Conservation (phyloP, 1,140 invertebrate species). For the Leptopilina clavipes region DNA sequence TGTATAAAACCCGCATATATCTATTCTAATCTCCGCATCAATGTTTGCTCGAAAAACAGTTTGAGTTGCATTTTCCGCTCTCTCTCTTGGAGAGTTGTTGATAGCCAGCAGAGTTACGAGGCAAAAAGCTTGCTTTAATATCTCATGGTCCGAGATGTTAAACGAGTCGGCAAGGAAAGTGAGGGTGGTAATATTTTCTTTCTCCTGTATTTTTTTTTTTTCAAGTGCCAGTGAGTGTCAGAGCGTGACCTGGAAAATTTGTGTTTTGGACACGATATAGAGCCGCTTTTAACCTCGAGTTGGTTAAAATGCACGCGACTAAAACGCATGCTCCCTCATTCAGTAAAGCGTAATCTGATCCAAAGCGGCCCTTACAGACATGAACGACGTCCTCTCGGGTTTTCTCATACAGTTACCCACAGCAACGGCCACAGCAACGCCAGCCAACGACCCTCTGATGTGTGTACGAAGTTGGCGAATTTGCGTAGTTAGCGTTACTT, state of each 20-base stretch:
- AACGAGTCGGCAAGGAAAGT: slow-evolving; percentile 16
- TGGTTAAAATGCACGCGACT: not conserved
- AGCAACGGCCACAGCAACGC: slow-evolving; percentile 25
- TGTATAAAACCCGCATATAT: not conserved
- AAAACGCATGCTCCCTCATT: slow-evolving; percentile 12
- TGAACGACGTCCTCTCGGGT: slow-evolving; percentile 38
- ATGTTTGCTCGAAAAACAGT: slow-evolving; percentile 1
- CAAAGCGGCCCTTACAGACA: slow-evolving; percentile 29
- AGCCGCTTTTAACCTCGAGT: not conserved
- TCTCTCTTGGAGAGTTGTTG: not conserved
- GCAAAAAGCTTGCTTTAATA: slow-evolving; percentile 5
- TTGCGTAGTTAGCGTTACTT: slow-evolving; percentile 62
- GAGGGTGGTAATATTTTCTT: slow-evolving; percentile 2
- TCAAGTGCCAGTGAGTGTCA: slow-evolving; percentile 1
- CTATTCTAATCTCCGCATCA: not conserved
- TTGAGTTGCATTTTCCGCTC: slow-evolving; percentile 2
- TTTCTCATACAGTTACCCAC: slow-evolving; percentile 36
- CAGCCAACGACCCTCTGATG: slow-evolving; percentile 40
- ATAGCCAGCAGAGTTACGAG: not conserved
- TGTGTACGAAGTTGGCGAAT: slow-evolving; percentile 56
- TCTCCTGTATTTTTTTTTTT: not conserved
- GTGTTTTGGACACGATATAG: slow-evolving; percentile 13
- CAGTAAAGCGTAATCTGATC: slow-evolving; percentile 20
- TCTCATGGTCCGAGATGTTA: not conserved
- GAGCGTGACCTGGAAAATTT: slow-evolving; percentile 32